Conservation (phyloP, 2,113 vertebrate species). For the Xiphophorus couchianus region DNA sequence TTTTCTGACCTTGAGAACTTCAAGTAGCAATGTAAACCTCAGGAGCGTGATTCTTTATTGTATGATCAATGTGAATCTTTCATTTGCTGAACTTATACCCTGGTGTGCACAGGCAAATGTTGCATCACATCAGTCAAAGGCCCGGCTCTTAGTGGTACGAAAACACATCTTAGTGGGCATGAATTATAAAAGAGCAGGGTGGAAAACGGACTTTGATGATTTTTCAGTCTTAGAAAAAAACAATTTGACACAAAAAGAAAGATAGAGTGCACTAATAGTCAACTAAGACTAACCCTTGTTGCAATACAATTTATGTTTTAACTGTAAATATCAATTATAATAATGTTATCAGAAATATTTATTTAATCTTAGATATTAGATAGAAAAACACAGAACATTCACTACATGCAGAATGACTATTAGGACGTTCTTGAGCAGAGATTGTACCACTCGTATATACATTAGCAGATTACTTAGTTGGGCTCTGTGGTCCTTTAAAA, state of each 20-base stretch:
- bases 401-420: too few species aligned
- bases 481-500: background rate
- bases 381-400: too few species aligned
- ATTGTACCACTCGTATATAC: background rate
- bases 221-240: conserved; percentile 36
- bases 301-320: background rate
- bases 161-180: conserved; percentile 21
- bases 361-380: background rate
- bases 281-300: background rate
- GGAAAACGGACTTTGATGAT: conserved; percentile 38
- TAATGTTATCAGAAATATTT: background rate
- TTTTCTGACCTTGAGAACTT: conserved; percentile 38
- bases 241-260: background rate
- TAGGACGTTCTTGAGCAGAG: background rate
- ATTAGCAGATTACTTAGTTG: background rate
- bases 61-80: conserved; percentile 43
- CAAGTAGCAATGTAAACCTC: conserved; percentile 15
- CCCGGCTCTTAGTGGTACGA: conserved; percentile 2
- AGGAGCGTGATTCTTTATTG: conserved; percentile 23
- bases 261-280: background rate
- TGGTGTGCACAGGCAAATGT: background rate
- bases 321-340: background rate
- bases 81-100: conserved; percentile 20
- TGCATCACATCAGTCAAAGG: conserved; percentile 42
- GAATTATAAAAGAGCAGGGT: conserved; percentile 24